Evolutionary conservation across 2,888 invertebrate genomes (phyloP).

Genomic region (Mythimna lalbum): DNA sequence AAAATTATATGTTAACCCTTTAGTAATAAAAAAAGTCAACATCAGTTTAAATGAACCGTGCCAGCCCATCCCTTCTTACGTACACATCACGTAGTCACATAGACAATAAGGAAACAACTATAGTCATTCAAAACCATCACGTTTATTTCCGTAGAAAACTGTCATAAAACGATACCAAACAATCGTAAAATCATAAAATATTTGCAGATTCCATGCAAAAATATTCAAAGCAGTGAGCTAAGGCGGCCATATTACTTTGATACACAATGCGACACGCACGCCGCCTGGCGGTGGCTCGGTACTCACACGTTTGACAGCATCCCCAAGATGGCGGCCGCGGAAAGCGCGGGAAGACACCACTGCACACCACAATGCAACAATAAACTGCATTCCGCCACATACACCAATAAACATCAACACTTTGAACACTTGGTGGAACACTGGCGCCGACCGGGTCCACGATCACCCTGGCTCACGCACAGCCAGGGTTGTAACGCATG

Average conservation of each 20-base stretch:
- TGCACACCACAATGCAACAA: conserved; percentile 72
- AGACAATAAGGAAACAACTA: conserved; percentile 16
- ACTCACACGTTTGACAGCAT: conserved; percentile 80
- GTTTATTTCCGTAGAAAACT: conserved; percentile 24
- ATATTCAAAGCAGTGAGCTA: conserved; percentile 83
- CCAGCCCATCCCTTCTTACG: not conserved
- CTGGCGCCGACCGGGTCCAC: conserved; percentile 1
- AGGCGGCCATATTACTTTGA: conserved; percentile 81
- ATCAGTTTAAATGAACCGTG: not conserved
- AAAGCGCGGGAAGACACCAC: conserved; percentile 66
- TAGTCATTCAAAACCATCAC: conserved; percentile 1
- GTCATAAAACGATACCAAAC: conserved; percentile 39
- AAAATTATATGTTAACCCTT: not conserved
- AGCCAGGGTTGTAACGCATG: conserved; percentile 64
- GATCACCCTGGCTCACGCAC: conserved; percentile 29
- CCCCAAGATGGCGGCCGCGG: conserved; percentile 83
- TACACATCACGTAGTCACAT: not conserved
- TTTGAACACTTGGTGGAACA: conserved; percentile 42
- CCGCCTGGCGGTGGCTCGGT: conserved; percentile 82
- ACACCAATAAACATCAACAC: conserved; percentile 45
- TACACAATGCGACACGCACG: conserved; percentile 82
- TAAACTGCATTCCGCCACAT: conserved; percentile 72
- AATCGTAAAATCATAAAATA: conserved; percentile 60
- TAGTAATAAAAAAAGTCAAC: not conserved
- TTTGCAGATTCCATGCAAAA: conserved; percentile 81